Base-by-base conservation (phyloP, 1,140 invertebrate species). In the Bombus balteatus region DNA sequence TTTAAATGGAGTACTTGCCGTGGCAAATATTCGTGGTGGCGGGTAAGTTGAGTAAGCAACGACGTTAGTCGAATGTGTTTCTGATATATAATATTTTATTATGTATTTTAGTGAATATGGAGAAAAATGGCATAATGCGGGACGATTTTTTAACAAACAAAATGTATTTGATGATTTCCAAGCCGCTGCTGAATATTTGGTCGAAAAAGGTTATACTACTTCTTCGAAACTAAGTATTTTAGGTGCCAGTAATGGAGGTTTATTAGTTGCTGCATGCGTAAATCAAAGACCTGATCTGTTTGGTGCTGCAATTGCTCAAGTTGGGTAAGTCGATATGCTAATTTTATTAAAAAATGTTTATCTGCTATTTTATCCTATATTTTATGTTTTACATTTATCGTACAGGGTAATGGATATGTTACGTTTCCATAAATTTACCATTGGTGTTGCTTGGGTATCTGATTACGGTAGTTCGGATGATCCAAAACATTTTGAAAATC, bases 141-240 rank as follows among this genome's bases (percentile, higher is more conserved):
- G 99, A 22, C 97, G 98, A 39, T 96, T 99, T 72, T 96, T 97
- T 0, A 99, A 99, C 88, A 99, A 99, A 94, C 99, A 99, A 95
- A 99, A 99, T 95, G 97, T 97, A 65, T 99, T 99, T 95, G 97
- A 99, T 95, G 99, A 99, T 95, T 99, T 99, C 95, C 98, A 98
- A 93, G 95, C 96, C 85, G 99, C 99, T 32, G 99, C 98, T 1
- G 97, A 99, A 95, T 99, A 98, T 96, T 96, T 99, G 22, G 96
- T 99, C 59, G 92, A 96, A 25, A 96, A 98, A 87, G 96, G 97
- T 28, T 99, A 99, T 93, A 99, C 98, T 0, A 96, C 94, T 41
- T 95, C 96, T 28, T 94, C 96, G 72, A 97, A 97, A 94, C 95
- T 99, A 59, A 97, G 97, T 3, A 99, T 99, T 89, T 97, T 99